Evolutionary conservation across 2,797 vertebrate genomes (phyloP), one percentile per base, ranked within the genome.

Genomic region (Bovichtus diacanthus): DNA sequence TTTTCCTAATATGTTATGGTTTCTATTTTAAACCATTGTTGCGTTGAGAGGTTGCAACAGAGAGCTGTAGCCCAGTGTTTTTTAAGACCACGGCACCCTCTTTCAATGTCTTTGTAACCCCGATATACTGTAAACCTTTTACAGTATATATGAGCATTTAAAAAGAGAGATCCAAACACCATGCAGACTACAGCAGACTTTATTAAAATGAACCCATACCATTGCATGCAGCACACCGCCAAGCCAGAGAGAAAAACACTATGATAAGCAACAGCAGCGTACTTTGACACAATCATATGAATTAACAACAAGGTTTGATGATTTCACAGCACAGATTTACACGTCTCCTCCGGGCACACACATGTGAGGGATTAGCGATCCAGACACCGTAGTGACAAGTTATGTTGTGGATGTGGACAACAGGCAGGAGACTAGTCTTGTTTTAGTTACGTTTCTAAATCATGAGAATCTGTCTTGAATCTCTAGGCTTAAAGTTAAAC

Each of bases 131-230:
- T 27, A n/a, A 38, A 31, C 5, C 2, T 39, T 50, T n/a, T 34
- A n/a, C n/a, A n/a, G n/a, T n/a, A n/a, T n/a, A n/a, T n/a, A 49
- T 38, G 5, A 21, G 12, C 10, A 50, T 64, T 25, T 3, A 15
- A 60, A 51, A 49, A 60, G 13, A n/a, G 4, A 23, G 21, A 80
- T 49, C 2, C 39, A 68, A 60, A 67, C 19, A 60, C 10, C 5
- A 12, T 65, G 6, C 60, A 50, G 64, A 72, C 36, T 13, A 53
- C 31, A 80, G 6, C 12, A 59, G 21, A 70, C 68, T 88, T 89
- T 89, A 89, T 84, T 88, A 0, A 81, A 70, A 74, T 21, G 58
- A 77, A 29, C 2, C 16, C 11, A 55, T 10, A 72, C 15, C 29
- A 76, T 50, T 50, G 18, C 41, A 79, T 79, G 64, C 43, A 84